phyloP scores from a whole-genome alignment of 2,888 invertebrate genomes.

The Catocala nupta region DNA sequence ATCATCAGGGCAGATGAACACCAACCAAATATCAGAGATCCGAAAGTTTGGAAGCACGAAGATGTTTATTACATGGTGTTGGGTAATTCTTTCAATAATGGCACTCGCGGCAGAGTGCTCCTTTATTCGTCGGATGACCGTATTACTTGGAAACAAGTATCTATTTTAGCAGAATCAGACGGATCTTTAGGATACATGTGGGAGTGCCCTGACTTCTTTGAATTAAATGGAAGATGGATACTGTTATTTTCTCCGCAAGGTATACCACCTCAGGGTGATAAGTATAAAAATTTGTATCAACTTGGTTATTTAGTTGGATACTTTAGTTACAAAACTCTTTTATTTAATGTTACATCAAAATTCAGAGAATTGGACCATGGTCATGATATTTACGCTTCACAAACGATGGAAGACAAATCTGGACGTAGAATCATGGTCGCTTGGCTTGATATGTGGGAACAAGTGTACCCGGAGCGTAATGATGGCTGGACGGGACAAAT shows the following conservation, averaged over 20 bases:
- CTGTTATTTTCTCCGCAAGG: constrained; percentile 82
- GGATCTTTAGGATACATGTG: constrained; percentile 78
- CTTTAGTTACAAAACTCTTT: constrained; percentile 67
- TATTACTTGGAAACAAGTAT: constrained; percentile 64
- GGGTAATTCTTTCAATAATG: constrained; percentile 72
- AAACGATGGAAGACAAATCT: constrained; percentile 63
- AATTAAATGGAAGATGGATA: constrained; percentile 69
- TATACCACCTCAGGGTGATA: constrained; percentile 66
- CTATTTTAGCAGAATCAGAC: constrained; percentile 67
- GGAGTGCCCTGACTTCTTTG: constrained; percentile 85
- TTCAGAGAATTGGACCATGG: constrained; percentile 75
- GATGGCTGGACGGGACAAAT: constrained; percentile 78
- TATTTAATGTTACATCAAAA: constrained; percentile 61
- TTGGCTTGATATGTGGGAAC: constrained; percentile 82
- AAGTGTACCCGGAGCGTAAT: constrained; percentile 68
- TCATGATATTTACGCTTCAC: constrained; percentile 82
- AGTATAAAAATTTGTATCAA: constrained; percentile 72
- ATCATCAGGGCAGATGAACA: constrained; percentile 63
- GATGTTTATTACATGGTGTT: constrained; percentile 77
- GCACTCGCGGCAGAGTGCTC: constrained; percentile 67
- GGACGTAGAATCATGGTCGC: constrained; percentile 70
- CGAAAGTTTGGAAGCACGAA: constrained; percentile 79
- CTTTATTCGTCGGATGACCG: constrained; percentile 73
- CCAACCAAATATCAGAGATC: constrained; percentile 80
- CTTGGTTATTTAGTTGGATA: constrained; percentile 79